Evolutionary conservation across 2,797 vertebrate species (phyloP).

Genomic region (Morelia viridis): DNA sequence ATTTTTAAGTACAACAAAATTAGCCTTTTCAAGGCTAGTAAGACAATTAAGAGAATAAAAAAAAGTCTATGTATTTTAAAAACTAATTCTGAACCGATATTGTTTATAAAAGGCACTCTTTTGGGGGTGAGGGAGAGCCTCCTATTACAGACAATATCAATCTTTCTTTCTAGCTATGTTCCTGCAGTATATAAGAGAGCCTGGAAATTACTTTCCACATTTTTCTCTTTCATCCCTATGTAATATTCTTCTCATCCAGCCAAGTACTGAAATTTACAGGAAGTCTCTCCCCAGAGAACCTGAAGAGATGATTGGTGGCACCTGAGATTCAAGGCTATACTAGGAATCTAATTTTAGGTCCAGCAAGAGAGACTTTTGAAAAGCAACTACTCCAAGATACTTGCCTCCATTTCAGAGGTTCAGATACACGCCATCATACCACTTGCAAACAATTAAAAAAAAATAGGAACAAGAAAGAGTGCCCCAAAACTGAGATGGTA

Average conservation of each 20-base stretch:
- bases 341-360: constrained; percentile 29
- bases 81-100: not conserved
- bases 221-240: not conserved
- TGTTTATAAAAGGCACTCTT: not conserved
- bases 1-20: not conserved
- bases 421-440: not conserved
- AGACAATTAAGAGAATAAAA: not conserved
- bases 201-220: not conserved
- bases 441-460: not conserved
- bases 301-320: constrained; percentile 13
- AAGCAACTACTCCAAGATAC: not conserved
- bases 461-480: not conserved
- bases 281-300: constrained; percentile 2
- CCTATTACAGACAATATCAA: not conserved
- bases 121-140: not conserved
- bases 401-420: not conserved
- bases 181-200: not conserved
- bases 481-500: not conserved
- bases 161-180: not conserved
- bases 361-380: constrained; percentile 1
- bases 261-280: constrained; percentile 16
- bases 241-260: not conserved
- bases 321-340: constrained; percentile 35
- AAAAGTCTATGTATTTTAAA: not conserved
- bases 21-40: not conserved